Evolutionary conservation across 2,888 invertebrate genomes (phyloP), one percentile per base, ranked within the genome.

Genomic region (Aspidiotus destructor): DNA sequence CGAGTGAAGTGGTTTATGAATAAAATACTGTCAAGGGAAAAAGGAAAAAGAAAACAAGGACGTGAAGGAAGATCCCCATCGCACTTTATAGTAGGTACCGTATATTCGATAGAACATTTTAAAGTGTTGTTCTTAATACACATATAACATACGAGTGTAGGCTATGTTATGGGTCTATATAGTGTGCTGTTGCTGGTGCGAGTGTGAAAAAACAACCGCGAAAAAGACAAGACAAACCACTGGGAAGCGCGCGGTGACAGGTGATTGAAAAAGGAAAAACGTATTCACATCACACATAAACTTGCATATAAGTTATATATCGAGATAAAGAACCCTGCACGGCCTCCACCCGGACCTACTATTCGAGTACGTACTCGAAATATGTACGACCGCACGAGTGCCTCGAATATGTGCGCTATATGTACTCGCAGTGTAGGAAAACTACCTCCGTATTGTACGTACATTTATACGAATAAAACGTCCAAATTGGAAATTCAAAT

Each of bases 191-290:
- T 48, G 10, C 48, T 48, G 48, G 48, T 48, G 48, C n/a, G 48
- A 48, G n/a, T 28, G 28, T 48, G 48, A 48, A 48, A 48, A 6
- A 48, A 48, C 48, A 48, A 48, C 48, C 48, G 48, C 48, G 48
- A 48, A 48, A 48, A 48, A 48, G 48, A 48, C 48, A 48, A 48
- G 48, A 48, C 48, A 48, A 48, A 48, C 48, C 48, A 48, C n/a
- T 48, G 11, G 48, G 10, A 28, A 28, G 28, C 28, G 28, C 28
- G 28, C 28, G 28, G 48, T 48, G 48, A 48, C 48, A 48, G 48
- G 48, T 48, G 48, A 48, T 48, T 48, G 48, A 48, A 48, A 48
- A 13, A 48, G 48, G 48, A 48, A 48, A 48, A 48, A 48, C 48
- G 48, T 48, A 48, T 48, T n/a, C 11, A 48, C 11, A 48, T 48